Base-by-base conservation (phyloP, 2,888 invertebrate genomes). In the Amblyteles armatorius region DNA sequence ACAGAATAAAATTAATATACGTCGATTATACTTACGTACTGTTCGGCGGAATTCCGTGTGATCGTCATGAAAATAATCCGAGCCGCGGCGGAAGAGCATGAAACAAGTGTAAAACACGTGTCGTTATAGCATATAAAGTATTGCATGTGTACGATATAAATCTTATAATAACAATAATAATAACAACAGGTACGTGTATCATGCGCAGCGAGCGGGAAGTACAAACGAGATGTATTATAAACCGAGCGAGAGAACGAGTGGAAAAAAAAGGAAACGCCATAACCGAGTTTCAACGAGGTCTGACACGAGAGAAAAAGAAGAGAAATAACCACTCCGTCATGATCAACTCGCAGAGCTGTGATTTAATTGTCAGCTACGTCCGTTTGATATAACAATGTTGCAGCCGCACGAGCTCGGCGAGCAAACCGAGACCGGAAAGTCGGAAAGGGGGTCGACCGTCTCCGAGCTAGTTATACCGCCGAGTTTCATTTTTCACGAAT, bases 341-440 rank as follows among this genome's bases (percentile, higher is more conserved):
- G 92, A 92, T 93, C 93, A 93, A 90, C 87, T 88, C 87, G 87
- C 86, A 63, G 89, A 92, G 91, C 92, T 92, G 90, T 93, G 92
- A 93, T 93, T 93, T 93, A 92, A 93, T 92, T 93, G 93, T 93
- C 93, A 93, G 91, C 90, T 88, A 85, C 85, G 85, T 85, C 82
- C 85, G 82, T 79, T 85, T 67, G 85, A 85, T 82, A 79, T 77
- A 55, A 26, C 33, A 65, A 48, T 22, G 68, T 68, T 44, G 68
- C 36, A 65, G 74, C 63, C 48, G 74, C 74, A 76, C 74, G 74
- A 76, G 65, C 74, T 63, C 33, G 29, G 33, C 74, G 50, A 76
- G 74, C 50, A 33, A 76, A n/a, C 52, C 19, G 57, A 57, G 63
- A 68, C 67, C 57, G 73, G 57, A 57, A 65, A 55, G 79, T 71